phyloP scores from a whole-genome alignment of 2,797 vertebrate genomes.

The Cynopterus sphinx region DNA sequence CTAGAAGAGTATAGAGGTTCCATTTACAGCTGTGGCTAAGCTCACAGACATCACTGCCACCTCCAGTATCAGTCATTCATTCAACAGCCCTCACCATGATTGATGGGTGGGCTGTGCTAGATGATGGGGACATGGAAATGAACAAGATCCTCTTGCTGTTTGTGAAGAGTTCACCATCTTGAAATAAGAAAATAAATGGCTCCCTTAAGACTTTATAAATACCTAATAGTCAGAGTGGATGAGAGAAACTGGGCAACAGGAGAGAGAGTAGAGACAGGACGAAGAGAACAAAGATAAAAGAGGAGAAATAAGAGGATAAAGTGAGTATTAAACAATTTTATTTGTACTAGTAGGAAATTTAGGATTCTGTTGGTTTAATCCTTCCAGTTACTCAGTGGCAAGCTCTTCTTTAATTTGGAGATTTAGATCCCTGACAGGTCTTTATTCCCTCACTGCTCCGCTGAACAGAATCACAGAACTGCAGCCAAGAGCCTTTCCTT shows the following conservation, averaged over 20 bases:
- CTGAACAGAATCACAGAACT: neutral
- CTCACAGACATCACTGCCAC: neutral
- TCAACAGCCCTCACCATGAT: neutral
- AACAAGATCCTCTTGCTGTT: neutral
- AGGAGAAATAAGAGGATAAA: neutral
- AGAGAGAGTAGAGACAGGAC: neutral
- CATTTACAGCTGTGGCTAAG: neutral
- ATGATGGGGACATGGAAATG: neutral
- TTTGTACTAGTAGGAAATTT: neutral
- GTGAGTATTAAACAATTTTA: neutral
- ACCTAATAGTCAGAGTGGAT: neutral
- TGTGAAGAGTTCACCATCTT: neutral
- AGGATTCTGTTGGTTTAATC: neutral
- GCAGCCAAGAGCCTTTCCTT: neutral
- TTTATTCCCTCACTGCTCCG: neutral
- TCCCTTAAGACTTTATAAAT: neutral
- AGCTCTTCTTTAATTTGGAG: conserved; percentile 11
- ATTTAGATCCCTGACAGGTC: neutral
- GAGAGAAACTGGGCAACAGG: neutral
- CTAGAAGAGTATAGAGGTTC: neutral
- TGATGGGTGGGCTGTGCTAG: neutral
- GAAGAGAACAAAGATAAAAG: neutral
- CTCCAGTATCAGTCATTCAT: neutral
- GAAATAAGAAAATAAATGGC: neutral
- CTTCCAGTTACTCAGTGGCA: neutral